Percentiles rank a stretch among this genome's conserved stretches.
phyloP scores from a whole-genome alignment of 2,888 invertebrate species.

The Spialia ferax region DNA sequence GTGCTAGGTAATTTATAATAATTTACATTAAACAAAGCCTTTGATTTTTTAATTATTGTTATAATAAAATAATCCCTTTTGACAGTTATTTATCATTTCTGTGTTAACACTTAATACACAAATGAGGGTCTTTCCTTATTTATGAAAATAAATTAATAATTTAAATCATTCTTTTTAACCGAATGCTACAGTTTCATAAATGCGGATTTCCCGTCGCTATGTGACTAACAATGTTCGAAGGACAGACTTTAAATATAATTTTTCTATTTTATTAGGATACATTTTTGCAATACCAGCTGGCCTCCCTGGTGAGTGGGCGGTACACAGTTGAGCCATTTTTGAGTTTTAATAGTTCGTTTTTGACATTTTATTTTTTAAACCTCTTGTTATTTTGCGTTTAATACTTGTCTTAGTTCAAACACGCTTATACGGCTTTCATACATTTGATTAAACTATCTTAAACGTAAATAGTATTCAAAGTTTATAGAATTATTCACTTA shows the following conservation, averaged over 20 bases:
- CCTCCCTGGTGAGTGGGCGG: slow-evolving; percentile 84
- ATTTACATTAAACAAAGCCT: too few species aligned
- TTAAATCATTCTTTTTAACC: background rate
- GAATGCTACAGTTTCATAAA: slow-evolving; percentile 35
- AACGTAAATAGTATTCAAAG: background rate
- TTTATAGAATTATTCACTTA: slow-evolving; percentile 4
- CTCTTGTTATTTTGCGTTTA: slow-evolving; percentile 50
- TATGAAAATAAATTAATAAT: slow-evolving; percentile 12
- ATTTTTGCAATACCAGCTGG: slow-evolving; percentile 84
- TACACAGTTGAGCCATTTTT: slow-evolving; percentile 53
- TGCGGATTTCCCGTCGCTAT: slow-evolving; percentile 52
- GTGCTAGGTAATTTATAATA: background rate
- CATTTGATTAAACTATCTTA: slow-evolving; percentile 21
- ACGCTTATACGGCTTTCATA: slow-evolving; percentile 75
- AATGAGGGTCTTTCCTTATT: slow-evolving; percentile 12
- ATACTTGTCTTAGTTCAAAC: slow-evolving; percentile 48
- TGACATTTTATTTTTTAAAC: slow-evolving; percentile 19
- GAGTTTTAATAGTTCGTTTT: slow-evolving; percentile 60
- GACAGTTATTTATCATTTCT: slow-evolving; percentile 11
- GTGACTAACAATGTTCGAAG: slow-evolving; percentile 57
- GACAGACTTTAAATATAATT: slow-evolving; percentile 59
- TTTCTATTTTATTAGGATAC: slow-evolving; percentile 83
- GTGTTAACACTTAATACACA: slow-evolving; percentile 23
- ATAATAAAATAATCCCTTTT: slow-evolving; percentile 8
- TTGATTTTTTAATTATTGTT: too few species aligned